phyloP scores from a whole-genome alignment of 2,797 vertebrate species.

The Karalla daura region DNA sequence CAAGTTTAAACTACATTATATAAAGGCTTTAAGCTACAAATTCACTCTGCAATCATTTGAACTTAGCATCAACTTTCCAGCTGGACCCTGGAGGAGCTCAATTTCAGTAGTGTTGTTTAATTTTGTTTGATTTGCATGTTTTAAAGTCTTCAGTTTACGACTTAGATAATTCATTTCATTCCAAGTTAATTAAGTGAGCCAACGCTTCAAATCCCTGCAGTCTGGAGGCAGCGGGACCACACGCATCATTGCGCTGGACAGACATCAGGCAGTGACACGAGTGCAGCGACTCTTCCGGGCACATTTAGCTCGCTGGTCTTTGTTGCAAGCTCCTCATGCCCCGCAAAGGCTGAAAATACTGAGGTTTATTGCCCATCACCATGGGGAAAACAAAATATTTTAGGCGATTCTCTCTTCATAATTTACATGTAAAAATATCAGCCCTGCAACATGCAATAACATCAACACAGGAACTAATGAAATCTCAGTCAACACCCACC shows the following conservation, averaged over 20 bases:
- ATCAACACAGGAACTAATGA: constrained; percentile 36
- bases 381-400: not conserved
- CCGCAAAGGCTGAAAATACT: not conserved
- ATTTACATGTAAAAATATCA: constrained; percentile 26
- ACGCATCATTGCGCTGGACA: not conserved
- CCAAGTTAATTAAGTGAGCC: constrained; percentile 3
- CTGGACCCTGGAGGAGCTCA: not conserved
- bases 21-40: not conserved
- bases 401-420: not conserved
- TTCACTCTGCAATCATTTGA: constrained; percentile 1
- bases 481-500: constrained; percentile 44
- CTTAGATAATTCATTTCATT: not conserved
- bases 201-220: not conserved
- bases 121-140: constrained; percentile 2
- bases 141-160: not conserved
- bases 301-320: constrained; percentile 4
- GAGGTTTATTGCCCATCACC: not conserved
- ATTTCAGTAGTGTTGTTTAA: not conserved
- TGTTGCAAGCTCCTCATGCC: not conserved
- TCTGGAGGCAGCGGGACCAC: not conserved
- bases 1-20: not conserved
- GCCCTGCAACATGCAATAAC: constrained; percentile 5
- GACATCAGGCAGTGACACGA: not conserved
- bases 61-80: not conserved
- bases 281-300: not conserved